These are phyloP conservation scores for Baryphthengus martii DNA, from an alignment of 2,113 vertebrate genomes.

Conservation along the genomic window DNA sequence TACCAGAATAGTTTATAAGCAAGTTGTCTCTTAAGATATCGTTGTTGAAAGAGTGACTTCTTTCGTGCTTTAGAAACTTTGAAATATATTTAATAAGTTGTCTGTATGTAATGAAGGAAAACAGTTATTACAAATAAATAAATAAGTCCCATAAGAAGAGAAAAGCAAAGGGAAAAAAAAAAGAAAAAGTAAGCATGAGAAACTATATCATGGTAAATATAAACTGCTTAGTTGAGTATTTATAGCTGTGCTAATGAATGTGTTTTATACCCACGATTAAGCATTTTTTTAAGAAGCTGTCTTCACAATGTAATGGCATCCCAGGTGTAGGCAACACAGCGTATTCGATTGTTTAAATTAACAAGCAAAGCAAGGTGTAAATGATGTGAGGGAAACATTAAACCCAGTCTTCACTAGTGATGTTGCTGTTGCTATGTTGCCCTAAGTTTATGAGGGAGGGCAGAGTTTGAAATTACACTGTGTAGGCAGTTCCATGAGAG, in stretches of 20 bases:
- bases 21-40: not conserved
- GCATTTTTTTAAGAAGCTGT: not conserved
- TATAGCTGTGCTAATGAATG: not conserved
- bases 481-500: not conserved
- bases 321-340: not conserved
- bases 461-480: not conserved
- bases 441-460: accelerated
- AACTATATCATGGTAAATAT: not conserved
- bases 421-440: not conserved
- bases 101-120: not conserved
- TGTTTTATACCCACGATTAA: not conserved
- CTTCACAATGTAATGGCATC: not conserved
- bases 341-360: not conserved
- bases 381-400: not conserved
- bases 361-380: not conserved
- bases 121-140: not conserved
- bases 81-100: not conserved
- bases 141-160: not conserved
- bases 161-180: not conserved
- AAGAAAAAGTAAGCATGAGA: not conserved
- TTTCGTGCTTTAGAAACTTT: not conserved
- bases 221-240: not conserved
- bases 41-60: not conserved
- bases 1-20: not conserved
- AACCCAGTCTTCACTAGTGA: not conserved